Evolutionary conservation across 2,113 vertebrate species (phyloP), one percentile per base, ranked within the genome.

Genomic region (Monopterus albus): DNA sequence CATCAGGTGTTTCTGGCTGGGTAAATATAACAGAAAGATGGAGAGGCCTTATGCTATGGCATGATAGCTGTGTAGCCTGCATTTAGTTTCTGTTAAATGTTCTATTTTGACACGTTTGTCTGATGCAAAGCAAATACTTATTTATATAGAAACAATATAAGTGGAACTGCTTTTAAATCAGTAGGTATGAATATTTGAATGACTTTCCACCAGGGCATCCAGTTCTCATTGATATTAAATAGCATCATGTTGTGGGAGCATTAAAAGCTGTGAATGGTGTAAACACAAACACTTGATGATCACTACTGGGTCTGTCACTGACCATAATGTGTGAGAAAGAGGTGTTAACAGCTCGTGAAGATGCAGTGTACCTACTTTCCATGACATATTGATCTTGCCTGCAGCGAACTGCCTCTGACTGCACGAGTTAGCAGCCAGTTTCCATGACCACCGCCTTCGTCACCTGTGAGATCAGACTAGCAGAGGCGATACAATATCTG

Each of bases 371-470:
- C 50, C 49, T 23, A 3, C 69, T 63, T 51, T 53, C 75, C 64
- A 26, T 60, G 64, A 28, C 66, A 7, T 62, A 83, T 84, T 64
- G 79, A 88, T 79, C 79, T 47, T 2, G 50, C 78, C 84, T 60
- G 59, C 72, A 17, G 74, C 69, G 43, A 73, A 74, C 29, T 55
- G 76, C 87, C 75, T 73, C 79, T 25, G 59, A 64, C 72, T 25
- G 61, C 50, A 45, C 17, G 4, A 69, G 58, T 55, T 60, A 71
- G 74, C 75, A 61, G 78, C 84, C 84, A 46, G 87, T 88, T 88
- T 83, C 84, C 87, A 89, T 89, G 86, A 86, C 89, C 84, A 87
- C 89, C 77, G 36, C 74, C 81, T 63, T 55, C 55, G 79, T 84
- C 82, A 82, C 82, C 77, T 64, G 53, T 33, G 78, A 81, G 79